phyloP scores from a whole-genome alignment of 1,140 invertebrate species.

The Pseudomyrmex sp. region DNA sequence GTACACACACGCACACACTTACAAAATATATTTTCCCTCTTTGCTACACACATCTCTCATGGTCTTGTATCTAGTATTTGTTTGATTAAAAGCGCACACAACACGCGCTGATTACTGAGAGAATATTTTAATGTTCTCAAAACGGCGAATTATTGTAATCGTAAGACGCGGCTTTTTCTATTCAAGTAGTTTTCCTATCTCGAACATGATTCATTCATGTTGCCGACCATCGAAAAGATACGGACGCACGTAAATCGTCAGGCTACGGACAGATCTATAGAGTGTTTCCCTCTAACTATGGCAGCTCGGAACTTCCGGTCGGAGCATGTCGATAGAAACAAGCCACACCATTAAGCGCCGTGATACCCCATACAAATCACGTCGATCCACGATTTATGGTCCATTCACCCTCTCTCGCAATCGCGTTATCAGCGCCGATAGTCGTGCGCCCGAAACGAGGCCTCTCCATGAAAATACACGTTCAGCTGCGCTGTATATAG shows the following conservation, averaged over 20 bases:
- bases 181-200: background rate
- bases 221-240: constrained; percentile 57
- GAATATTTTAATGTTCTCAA: constrained; percentile 6
- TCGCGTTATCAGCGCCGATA: constrained; percentile 76
- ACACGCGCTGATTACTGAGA: background rate
- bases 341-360: constrained; percentile 79
- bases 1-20: constrained; percentile 22
- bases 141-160: background rate
- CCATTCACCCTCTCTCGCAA: constrained; percentile 73
- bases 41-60: background rate
- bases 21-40: background rate
- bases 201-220: constrained; percentile 50
- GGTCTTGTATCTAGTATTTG: background rate
- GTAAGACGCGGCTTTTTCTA: background rate
- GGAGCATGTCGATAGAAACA: constrained; percentile 71
- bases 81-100: background rate
- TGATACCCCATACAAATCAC: constrained; percentile 81
- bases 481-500: constrained; percentile 54
- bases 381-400: constrained; percentile 81
- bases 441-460: constrained; percentile 68
- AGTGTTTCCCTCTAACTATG: constrained; percentile 67
- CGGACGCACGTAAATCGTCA: constrained; percentile 66
- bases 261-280: constrained; percentile 55
- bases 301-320: constrained; percentile 74
- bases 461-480: constrained; percentile 59